phyloP scores from a whole-genome alignment of 2,888 invertebrate genomes.

The Rhopalosiphum nymphaeae region DNA sequence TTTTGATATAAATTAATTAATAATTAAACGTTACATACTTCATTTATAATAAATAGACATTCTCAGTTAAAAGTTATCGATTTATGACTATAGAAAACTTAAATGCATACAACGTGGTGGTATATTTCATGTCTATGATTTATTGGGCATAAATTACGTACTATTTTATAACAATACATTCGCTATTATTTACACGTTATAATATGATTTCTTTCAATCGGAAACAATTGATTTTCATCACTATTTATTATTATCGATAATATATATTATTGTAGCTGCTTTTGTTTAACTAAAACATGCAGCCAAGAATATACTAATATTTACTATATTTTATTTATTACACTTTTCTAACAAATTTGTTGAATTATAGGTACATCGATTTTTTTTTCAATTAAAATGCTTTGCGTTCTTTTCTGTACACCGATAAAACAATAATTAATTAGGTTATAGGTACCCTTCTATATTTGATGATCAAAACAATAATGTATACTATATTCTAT shows the following conservation, averaged over 20 bases:
- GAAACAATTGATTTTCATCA: constrained; percentile 34
- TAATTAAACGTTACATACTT: background rate
- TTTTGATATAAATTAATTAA: background rate
- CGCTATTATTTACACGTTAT: background rate
- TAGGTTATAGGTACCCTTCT: background rate
- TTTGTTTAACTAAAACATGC: background rate
- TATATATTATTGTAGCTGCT: background rate
- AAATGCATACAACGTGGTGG: background rate
- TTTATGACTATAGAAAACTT: background rate
- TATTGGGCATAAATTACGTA: background rate
- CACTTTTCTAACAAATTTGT: background rate
- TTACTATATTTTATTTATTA: background rate
- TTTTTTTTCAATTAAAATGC: background rate
- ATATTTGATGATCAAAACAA: background rate
- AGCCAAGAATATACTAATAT: background rate
- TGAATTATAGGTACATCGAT: background rate
- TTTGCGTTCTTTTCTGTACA: background rate
- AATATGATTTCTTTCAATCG: constrained; percentile 13
- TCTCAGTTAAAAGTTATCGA: background rate
- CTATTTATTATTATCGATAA: background rate
- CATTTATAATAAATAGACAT: background rate
- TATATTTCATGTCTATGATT: background rate
- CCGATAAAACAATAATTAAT: background rate
- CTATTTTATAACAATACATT: background rate
- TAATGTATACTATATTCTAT: background rate